These are phyloP conservation scores for Columba janthina DNA, from an alignment of 2,113 vertebrate species.

Conservation along the genomic window DNA sequence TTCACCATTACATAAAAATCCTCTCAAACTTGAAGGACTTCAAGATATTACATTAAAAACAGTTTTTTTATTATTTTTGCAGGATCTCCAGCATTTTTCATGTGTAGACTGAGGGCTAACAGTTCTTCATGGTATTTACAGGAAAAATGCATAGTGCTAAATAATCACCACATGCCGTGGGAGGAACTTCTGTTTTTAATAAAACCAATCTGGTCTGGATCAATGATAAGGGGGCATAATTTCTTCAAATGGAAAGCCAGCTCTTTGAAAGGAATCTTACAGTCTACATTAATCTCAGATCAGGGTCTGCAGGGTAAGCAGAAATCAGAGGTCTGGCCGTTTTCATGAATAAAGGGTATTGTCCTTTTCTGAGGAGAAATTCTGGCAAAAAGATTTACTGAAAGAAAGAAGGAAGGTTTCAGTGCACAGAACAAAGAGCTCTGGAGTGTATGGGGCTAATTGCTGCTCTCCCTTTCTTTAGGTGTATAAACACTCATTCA, in stretches of 20 bases:
- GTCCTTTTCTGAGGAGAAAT: not conserved
- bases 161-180: slow-evolving; percentile 56
- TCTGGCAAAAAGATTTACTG: not conserved
- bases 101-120: slow-evolving; percentile 51
- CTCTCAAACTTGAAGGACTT: slow-evolving; percentile 1
- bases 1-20: not conserved
- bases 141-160: slow-evolving; percentile 67
- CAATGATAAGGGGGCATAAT: slow-evolving; percentile 74
- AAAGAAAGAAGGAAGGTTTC: not conserved
- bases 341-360: slow-evolving; percentile 18
- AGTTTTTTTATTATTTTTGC: not conserved
- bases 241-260: slow-evolving; percentile 71
- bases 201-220: slow-evolving; percentile 76
- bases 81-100: slow-evolving; percentile 24
- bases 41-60: slow-evolving; percentile 17
- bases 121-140: slow-evolving; percentile 58
- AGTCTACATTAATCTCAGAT: slow-evolving; percentile 45
- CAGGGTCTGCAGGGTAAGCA: slow-evolving; percentile 52
- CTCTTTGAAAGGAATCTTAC: slow-evolving; percentile 70
- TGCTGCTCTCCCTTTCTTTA: not conserved
- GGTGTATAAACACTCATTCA: not conserved
- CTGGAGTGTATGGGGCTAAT: not conserved
- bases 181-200: slow-evolving; percentile 75
- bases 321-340: slow-evolving; percentile 1
- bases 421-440: not conserved